These are phyloP conservation scores for Litoditis marina DNA, from an alignment of 2,888 invertebrate species.

Conservation along the genomic window DNA sequence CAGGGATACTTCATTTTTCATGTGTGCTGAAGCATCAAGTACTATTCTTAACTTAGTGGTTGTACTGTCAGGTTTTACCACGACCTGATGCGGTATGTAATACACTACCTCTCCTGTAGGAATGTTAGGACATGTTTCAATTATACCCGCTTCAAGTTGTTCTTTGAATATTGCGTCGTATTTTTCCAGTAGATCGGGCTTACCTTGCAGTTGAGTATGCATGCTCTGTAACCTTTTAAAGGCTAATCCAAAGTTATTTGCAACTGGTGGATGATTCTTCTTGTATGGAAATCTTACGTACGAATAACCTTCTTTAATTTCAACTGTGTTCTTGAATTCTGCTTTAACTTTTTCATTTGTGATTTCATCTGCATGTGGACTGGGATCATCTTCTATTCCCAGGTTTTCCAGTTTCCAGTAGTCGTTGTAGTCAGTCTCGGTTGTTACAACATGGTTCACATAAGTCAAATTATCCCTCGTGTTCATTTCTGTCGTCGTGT, in stretches of 20 bases:
- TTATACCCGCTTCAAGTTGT: neutral
- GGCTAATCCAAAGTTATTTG: neutral
- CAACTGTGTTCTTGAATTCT: neutral
- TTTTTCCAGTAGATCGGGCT: neutral
- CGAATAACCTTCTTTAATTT: neutral
- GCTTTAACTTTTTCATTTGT: neutral
- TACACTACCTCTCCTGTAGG: neutral
- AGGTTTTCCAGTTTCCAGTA: too few species aligned
- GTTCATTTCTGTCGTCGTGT: too few species aligned
- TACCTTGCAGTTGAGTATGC: neutral
- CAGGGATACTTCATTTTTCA: neutral
- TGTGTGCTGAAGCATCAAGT: constrained; percentile 8
- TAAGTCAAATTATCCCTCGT: too few species aligned
- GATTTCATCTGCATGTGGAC: too few species aligned
- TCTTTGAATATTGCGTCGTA: neutral
- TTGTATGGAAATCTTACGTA: neutral
- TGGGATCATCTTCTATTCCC: too few species aligned
- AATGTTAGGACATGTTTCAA: neutral
- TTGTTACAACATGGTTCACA: too few species aligned
- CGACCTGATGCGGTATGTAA: constrained; percentile 17
- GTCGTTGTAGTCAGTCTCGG: too few species aligned
- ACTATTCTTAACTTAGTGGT: constrained; percentile 21
- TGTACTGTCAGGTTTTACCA: constrained; percentile 11
- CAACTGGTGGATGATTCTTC: neutral
- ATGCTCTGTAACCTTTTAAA: neutral